Percentiles rank a stretch among this genome's conserved stretches.
Evolutionary conservation across 2,888 invertebrate species (phyloP).

Genomic region (Morinoia aosen): DNA sequence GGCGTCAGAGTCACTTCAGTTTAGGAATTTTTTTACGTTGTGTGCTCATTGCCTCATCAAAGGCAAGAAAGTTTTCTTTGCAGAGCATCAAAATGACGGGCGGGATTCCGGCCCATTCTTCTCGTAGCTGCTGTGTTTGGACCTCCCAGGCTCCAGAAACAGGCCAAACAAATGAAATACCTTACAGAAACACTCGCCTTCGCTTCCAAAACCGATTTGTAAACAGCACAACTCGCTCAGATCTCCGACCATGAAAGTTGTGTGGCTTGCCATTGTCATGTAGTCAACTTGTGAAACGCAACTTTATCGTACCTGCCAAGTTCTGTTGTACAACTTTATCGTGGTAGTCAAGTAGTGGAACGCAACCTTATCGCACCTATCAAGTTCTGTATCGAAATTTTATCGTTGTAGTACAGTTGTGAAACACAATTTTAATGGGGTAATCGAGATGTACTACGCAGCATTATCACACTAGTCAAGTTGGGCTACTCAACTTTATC

Average conservation of each 20-base stretch:
- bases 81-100: slow-evolving; percentile 32
- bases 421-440: not conserved
- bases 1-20: slow-evolving; percentile 18
- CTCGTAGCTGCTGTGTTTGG: slow-evolving; percentile 13
- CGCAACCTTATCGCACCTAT: not conserved
- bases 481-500: not conserved
- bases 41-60: slow-evolving; percentile 47
- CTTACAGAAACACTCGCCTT: slow-evolving; percentile 48
- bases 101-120: slow-evolving; percentile 27
- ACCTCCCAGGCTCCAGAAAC: slow-evolving; percentile 42
- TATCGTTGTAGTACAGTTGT: not conserved
- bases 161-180: slow-evolving; percentile 44
- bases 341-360: not conserved
- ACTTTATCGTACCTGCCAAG: not conserved
- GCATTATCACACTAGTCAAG: not conserved
- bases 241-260: not conserved
- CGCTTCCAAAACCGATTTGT: slow-evolving; percentile 41
- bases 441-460: not conserved
- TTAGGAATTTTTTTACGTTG: not conserved
- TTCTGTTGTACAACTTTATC: not conserved
- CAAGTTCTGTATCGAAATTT: not conserved
- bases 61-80: slow-evolving; percentile 22
- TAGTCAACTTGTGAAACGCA: not conserved
- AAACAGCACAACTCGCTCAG: not conserved
- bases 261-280: not conserved